phyloP scores from a whole-genome alignment of 2,888 invertebrate genomes.

The Abrostola tripartita region DNA sequence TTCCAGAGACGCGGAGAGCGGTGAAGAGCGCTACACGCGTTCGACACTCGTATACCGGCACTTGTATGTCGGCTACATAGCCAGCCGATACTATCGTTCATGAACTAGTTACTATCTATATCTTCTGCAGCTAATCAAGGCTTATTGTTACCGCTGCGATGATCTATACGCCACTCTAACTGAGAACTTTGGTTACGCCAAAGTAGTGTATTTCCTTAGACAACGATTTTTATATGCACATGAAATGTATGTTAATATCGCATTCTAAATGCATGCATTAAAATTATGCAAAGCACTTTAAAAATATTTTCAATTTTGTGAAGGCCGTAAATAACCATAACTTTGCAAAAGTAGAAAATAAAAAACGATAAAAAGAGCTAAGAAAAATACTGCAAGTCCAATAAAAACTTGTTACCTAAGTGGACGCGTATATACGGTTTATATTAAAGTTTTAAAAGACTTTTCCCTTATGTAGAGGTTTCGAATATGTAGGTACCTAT shows the following conservation, averaged over 20 bases:
- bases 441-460: constrained; percentile 51
- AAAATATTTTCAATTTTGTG: not conserved
- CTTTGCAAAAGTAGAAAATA: no score
- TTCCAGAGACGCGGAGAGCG: constrained; percentile 56
- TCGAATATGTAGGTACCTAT: constrained; percentile 35
- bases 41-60: constrained; percentile 46
- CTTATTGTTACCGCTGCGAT: no score
- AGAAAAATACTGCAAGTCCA: constrained; percentile 31
- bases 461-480: constrained; percentile 25
- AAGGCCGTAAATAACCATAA: constrained; percentile 12
- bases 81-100: constrained; percentile 38
- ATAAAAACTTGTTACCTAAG: constrained; percentile 41
- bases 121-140: no score
- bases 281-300: no score
- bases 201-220: no score
- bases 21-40: constrained; percentile 62
- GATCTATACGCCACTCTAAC: no score
- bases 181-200: no score
- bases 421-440: constrained; percentile 36
- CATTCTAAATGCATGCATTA: no score
- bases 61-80: constrained; percentile 34
- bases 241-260: no score
- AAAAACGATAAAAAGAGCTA: constrained; percentile 4
- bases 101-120: constrained; percentile 16
- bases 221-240: no score